A percentile compares a stretch with the other conserved stretches of the same genome.
Evolutionary conservation across 1,140 invertebrate genomes (phyloP).

Genomic region (Drosophila melanica): DNA sequence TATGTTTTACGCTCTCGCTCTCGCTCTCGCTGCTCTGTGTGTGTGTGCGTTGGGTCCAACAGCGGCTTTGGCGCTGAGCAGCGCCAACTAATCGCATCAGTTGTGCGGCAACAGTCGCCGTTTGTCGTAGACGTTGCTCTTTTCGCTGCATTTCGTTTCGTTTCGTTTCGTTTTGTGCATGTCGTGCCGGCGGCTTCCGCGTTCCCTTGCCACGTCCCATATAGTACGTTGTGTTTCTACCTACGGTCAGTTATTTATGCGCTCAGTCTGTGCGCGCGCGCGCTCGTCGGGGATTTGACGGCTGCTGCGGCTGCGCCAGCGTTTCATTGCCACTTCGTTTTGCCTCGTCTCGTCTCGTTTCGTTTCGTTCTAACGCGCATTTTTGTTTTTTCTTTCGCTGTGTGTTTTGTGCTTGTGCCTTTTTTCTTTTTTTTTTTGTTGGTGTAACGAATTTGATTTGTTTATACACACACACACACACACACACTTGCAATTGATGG

Average conservation of each 20-base stretch:
- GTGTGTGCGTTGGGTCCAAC: background rate
- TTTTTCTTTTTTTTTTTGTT: slow-evolving; percentile 6
- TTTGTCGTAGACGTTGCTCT: slow-evolving; percentile 56
- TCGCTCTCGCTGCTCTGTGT: slow-evolving; percentile 4
- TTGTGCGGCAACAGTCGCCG: slow-evolving; percentile 72
- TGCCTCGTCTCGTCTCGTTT: slow-evolving; percentile 8
- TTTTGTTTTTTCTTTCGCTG: slow-evolving; percentile 28
- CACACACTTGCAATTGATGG: background rate
- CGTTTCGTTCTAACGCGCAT: slow-evolving; percentile 31
- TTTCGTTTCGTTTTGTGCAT: slow-evolving; percentile 9
- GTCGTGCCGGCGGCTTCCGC: slow-evolving; percentile 1
- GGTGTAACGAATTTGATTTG: slow-evolving; percentile 17
- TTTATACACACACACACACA: background rate
- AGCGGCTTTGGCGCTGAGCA: slow-evolving; percentile 43
- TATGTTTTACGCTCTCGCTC: slow-evolving; percentile 19
- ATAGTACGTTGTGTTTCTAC: slow-evolving; percentile 12
- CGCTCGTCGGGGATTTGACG: slow-evolving; percentile 45
- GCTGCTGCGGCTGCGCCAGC: slow-evolving; percentile 19
- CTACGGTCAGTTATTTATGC: no score
- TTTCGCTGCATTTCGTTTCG: slow-evolving; percentile 28
- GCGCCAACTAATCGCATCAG: slow-evolving; percentile 52
- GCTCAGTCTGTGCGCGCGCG: slow-evolving; percentile 45
- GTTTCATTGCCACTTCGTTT: slow-evolving; percentile 15
- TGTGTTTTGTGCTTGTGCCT: slow-evolving; percentile 28
- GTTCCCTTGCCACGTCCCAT: slow-evolving; percentile 4